phyloP scores from a whole-genome alignment of 2,888 invertebrate species.

The Silvanus unidentatus region DNA sequence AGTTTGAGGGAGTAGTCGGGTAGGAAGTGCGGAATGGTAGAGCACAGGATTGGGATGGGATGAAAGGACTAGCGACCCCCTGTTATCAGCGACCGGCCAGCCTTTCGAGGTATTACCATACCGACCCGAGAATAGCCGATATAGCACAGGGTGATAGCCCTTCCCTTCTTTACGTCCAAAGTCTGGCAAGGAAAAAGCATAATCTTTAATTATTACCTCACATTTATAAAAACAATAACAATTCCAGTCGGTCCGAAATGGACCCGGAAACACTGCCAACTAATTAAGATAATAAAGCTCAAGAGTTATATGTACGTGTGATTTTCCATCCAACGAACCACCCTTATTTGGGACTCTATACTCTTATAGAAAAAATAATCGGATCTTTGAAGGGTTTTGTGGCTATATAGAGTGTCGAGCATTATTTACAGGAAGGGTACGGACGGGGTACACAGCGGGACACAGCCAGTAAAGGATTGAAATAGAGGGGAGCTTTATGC shows the following conservation, averaged over 20 bases:
- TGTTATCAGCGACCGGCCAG: constrained; percentile 49
- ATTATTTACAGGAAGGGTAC: constrained; percentile 35
- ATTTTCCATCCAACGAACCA: constrained; percentile 43
- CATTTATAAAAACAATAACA: background rate
- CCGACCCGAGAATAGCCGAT: constrained; percentile 45
- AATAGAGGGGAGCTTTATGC: constrained; percentile 14
- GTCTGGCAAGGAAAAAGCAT: background rate
- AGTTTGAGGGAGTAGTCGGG: background rate
- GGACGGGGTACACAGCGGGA: constrained; percentile 18
- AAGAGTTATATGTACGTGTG: constrained; percentile 32
- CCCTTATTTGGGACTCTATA: constrained; percentile 41
- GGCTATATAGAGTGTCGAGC: constrained; percentile 45
- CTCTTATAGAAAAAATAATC: constrained; percentile 45
- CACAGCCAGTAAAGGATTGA: constrained; percentile 20
- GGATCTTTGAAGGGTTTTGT: constrained; percentile 45
- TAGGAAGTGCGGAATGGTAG: constrained; percentile 17
- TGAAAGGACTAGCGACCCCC: constrained; percentile 41
- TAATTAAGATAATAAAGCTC: constrained; percentile 19
- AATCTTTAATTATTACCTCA: constrained; percentile 5
- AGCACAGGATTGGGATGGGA: constrained; percentile 21
- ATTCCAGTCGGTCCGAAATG: background rate
- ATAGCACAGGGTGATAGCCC: constrained; percentile 28
- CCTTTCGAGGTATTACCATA: constrained; percentile 46
- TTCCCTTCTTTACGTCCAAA: constrained; percentile 19
- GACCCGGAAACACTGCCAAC: too few species aligned